These are phyloP conservation scores for Heliocidaris erythrogramma DNA, from an alignment of 35 echinoderm and acorn worm species.

Conservation along the genomic window DNA sequence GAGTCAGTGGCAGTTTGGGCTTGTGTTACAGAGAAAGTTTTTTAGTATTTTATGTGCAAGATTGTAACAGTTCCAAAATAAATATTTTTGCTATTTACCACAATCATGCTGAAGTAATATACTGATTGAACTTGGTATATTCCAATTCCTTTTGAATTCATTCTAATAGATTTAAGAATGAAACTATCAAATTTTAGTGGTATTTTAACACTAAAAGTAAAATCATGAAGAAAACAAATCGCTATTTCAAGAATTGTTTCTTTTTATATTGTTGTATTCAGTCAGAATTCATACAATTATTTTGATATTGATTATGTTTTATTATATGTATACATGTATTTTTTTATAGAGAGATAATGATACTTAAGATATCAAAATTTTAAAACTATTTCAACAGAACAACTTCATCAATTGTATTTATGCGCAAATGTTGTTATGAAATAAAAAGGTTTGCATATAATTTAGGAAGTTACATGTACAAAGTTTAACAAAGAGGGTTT, in stretches of 20 bases:
- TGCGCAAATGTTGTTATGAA: too few species aligned
- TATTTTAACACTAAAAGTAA: not conserved
- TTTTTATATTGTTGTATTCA: not conserved
- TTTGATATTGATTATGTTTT: not conserved
- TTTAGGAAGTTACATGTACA: too few species aligned
- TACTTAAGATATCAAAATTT: not conserved
- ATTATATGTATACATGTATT: not conserved
- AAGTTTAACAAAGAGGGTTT: not conserved
- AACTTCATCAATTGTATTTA: not conserved
- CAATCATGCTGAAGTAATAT: too few species aligned
- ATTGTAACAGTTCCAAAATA: too few species aligned
- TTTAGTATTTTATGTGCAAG: too few species aligned
- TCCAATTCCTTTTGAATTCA: too few species aligned
- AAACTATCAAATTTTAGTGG: not conserved
- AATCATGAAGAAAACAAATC: not conserved
- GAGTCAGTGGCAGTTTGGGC: too few species aligned
- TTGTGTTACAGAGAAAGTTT: too few species aligned
- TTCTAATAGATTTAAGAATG: not conserved
- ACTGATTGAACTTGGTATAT: too few species aligned
- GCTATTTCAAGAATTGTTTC: not conserved
- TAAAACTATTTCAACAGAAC: not conserved
- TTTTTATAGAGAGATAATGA: not conserved
- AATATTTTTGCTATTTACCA: too few species aligned
- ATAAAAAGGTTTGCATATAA: too few species aligned
- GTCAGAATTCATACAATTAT: not conserved